Percentiles rank a stretch among this genome's conserved stretches.
phyloP scores from a whole-genome alignment of 2,113 vertebrate genomes.

The Pagrus major region DNA sequence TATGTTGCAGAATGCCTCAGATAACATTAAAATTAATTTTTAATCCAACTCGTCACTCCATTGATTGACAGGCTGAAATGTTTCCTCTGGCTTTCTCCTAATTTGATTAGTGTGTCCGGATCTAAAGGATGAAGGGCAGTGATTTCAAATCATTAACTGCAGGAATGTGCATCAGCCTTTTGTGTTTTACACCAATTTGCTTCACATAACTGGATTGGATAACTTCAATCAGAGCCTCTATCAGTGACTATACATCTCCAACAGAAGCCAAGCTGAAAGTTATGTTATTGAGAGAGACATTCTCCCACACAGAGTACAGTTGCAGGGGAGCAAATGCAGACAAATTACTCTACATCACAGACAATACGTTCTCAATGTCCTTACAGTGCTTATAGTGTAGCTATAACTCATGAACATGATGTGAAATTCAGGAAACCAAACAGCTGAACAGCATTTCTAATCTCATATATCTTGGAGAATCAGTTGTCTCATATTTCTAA shows the following conservation, averaged over 20 bases:
- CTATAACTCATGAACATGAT: constrained; percentile 40
- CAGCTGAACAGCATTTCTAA: constrained; percentile 19
- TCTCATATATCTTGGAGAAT: neutral
- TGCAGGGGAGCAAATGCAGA: constrained; percentile 39
- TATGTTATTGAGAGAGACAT: constrained; percentile 33
- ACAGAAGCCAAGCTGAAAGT: constrained; percentile 32
- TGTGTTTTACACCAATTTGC: constrained; percentile 57
- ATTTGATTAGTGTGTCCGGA: constrained; percentile 37
- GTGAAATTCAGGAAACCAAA: constrained; percentile 25
- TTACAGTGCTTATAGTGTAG: constrained; percentile 20
- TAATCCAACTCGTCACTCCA: constrained; percentile 16
- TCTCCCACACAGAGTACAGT: constrained; percentile 19
- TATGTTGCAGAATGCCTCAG: no score
- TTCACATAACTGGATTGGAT: constrained; percentile 44
- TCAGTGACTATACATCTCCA: constrained; percentile 27
- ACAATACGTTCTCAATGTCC: constrained; percentile 32
- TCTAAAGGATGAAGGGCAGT: constrained; percentile 43
- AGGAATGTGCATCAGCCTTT: constrained; percentile 28
- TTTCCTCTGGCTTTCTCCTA: constrained; percentile 40
- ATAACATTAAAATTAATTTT: constrained; percentile 11
- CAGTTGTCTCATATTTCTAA: constrained; percentile 23
- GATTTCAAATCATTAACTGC: constrained; percentile 47
- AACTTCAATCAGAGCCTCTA: constrained; percentile 45
- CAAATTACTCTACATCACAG: constrained; percentile 28
- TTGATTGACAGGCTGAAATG: constrained; percentile 33